phyloP scores from a whole-genome alignment of 2,797 vertebrate species.

The Scolopax bukidnonensis region DNA sequence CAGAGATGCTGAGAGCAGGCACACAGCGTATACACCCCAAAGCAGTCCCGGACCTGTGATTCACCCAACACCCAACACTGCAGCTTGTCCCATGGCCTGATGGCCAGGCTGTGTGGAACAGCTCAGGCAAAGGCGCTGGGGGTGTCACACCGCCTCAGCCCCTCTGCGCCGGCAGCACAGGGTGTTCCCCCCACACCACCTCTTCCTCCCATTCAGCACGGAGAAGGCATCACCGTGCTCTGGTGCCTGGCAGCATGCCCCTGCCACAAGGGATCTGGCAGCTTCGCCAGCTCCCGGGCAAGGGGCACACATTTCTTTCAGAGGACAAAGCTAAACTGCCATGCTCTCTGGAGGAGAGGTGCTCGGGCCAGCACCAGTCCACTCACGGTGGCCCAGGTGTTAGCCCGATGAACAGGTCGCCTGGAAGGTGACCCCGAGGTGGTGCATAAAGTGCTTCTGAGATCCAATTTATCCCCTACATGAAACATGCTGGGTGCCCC shows the following conservation, averaged over 20 bases:
- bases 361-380: not conserved
- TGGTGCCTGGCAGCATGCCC: not conserved
- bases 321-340: not conserved
- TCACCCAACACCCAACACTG: not conserved
- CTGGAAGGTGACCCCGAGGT: not conserved
- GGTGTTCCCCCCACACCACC: conserved; percentile 64
- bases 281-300: not conserved
- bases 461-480: no score
- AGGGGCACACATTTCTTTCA: not conserved
- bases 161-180: conserved; percentile 10
- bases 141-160: not conserved
- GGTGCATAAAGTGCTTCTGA: not conserved
- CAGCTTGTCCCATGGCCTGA: rapidly evolving
- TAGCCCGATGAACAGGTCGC: not conserved
- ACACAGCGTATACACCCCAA: rapidly evolving
- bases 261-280: conserved; percentile 21
- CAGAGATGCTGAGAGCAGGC: not conserved
- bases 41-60: not conserved
- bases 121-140: not conserved
- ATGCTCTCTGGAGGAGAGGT: not conserved
- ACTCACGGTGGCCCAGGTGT: rapidly evolving
- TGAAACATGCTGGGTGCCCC: not conserved
- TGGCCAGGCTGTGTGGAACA: not conserved
- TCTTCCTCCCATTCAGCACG: conserved; percentile 75
- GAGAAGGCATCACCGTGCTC: not conserved